Evolutionary conservation across 2,797 vertebrate species (phyloP).

Genomic region (Dryobates pubescens): DNA sequence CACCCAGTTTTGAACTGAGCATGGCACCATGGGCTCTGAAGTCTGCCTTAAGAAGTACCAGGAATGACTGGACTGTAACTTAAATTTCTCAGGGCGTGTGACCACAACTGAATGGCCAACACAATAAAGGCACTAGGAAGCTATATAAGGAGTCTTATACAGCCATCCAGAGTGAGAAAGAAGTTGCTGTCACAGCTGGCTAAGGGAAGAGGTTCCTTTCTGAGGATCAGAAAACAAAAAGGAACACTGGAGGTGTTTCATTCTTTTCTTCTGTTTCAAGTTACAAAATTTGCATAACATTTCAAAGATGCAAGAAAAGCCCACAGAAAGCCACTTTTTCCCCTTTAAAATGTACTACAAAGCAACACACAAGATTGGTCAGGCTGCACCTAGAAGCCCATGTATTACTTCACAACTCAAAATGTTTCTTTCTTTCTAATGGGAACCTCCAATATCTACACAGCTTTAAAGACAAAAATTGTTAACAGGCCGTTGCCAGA

Average conservation of each 20-base stretch:
- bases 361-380: not conserved
- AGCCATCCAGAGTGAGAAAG: not conserved
- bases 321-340: not conserved
- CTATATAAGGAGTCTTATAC: not conserved
- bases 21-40: not conserved
- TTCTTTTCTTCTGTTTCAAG: not conserved
- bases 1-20: not conserved
- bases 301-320: not conserved
- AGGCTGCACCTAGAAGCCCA: not conserved
- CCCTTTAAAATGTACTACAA: not conserved
- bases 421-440: not conserved
- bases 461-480: not conserved
- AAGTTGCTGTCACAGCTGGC: not conserved
- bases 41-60: not conserved
- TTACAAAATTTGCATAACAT: not conserved
- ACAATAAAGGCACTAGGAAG: not conserved
- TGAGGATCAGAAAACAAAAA: not conserved
- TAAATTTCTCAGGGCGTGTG: not conserved
- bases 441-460: not conserved
- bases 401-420: not conserved
- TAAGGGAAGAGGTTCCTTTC: not conserved
- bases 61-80: not conserved
- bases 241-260: not conserved
- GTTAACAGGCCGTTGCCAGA: not conserved
- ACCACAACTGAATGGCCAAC: not conserved